A percentile compares a stretch with the other conserved stretches of the same genome.
phyloP scores from a whole-genome alignment of 2,797 vertebrate species.

The Acanthopagrus latus region DNA sequence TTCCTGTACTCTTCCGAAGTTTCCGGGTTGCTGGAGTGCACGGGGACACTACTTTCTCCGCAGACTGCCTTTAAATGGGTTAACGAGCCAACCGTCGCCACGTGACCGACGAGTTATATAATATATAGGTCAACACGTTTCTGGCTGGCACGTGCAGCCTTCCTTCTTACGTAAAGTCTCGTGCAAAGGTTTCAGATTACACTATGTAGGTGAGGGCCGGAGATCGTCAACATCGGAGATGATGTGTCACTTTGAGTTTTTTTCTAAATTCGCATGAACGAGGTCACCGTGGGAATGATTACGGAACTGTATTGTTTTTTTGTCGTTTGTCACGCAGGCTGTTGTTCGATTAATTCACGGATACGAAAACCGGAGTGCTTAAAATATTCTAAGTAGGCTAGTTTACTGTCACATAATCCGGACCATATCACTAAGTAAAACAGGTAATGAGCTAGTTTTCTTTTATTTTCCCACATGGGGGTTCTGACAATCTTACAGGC shows the following conservation, averaged over 20 bases:
- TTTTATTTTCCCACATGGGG: background rate
- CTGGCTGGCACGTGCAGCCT: slow-evolving; percentile 74
- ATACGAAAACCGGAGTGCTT: too few species aligned
- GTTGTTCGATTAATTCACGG: background rate
- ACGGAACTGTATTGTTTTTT: background rate
- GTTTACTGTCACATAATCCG: background rate
- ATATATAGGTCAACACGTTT: slow-evolving; percentile 84
- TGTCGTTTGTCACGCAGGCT: background rate
- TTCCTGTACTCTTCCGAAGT: slow-evolving; percentile 4
- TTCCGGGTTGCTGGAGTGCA: slow-evolving; percentile 36
- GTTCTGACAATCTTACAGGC: background rate
- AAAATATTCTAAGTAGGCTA: background rate
- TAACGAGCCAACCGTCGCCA: slow-evolving; percentile 61
- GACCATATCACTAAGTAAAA: too few species aligned
- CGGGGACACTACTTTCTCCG: slow-evolving; percentile 48
- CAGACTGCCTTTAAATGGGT: slow-evolving; percentile 58
- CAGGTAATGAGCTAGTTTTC: too few species aligned
- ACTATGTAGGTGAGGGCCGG: slow-evolving; percentile 74
- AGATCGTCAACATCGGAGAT: background rate
- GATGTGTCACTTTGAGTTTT: slow-evolving; percentile 36
- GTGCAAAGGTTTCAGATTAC: slow-evolving; percentile 78
- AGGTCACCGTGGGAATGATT: background rate
- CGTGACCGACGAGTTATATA: slow-evolving; percentile 76
- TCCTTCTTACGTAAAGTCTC: slow-evolving; percentile 80
- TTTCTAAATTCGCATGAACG: background rate